Evolutionary conservation across 2,797 vertebrate species (phyloP).

Genomic region (Chanos chanos): DNA sequence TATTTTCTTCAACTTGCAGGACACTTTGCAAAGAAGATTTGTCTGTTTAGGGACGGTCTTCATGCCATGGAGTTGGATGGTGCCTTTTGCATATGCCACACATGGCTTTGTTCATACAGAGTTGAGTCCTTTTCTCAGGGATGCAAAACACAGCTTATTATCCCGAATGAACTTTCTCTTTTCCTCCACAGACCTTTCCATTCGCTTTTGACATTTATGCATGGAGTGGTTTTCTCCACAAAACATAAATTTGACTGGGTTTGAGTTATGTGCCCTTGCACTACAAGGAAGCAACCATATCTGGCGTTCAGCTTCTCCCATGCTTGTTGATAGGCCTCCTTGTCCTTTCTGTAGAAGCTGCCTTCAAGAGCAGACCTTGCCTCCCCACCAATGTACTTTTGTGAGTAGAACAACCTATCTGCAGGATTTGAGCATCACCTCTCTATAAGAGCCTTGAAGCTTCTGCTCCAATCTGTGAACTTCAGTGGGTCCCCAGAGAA

Average conservation of each 20-base stretch:
- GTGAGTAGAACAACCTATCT: conserved; percentile 31
- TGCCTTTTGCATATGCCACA: neutral
- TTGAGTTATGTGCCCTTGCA: neutral
- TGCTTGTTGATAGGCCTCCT: conserved; percentile 31
- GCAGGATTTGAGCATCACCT: conserved; percentile 11
- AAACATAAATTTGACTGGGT: neutral
- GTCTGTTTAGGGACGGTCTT: neutral
- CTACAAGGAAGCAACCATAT: conserved; percentile 24
- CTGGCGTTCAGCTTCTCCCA: conserved; percentile 14
- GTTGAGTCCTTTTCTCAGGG: conserved; percentile 2
- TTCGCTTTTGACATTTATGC: conserved; percentile 6
- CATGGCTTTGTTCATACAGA: neutral
- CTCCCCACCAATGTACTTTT: conserved; percentile 23
- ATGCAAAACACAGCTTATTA: conserved; percentile 30
- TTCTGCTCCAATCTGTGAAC: conserved; percentile 40
- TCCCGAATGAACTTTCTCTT: conserved; percentile 11
- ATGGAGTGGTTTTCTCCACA: conserved; percentile 16
- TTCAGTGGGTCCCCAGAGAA: conserved; percentile 40
- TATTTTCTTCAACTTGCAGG: neutral
- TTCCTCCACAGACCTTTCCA: neutral
- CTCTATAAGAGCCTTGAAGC: conserved; percentile 39
- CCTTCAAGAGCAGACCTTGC: conserved; percentile 20
- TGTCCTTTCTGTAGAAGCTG: conserved; percentile 34
- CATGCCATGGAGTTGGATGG: conserved; percentile 15
- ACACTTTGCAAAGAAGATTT: neutral